Evolutionary conservation across 2,888 invertebrate genomes (phyloP), one percentile per base, ranked within the genome.

Genomic region (Sisyra terminalis): DNA sequence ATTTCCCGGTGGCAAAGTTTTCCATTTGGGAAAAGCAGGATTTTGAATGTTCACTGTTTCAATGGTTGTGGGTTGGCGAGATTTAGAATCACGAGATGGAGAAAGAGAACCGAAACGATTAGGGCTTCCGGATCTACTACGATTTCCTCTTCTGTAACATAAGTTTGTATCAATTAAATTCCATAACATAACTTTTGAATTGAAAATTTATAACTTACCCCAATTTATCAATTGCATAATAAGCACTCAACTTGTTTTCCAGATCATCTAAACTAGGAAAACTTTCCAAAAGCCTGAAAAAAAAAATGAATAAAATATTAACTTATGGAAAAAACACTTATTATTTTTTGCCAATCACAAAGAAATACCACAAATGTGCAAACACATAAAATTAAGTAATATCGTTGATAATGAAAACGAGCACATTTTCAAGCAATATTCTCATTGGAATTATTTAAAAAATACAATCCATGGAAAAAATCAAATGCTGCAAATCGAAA

Each of bases 181-280:
- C n/a, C n/a, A n/a, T n/a, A n/a, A n/a, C n/a, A n/a, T n/a, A n/a
- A n/a, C n/a, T n/a, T n/a, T 24, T 24, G 3, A 24, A 24, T 24
- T 5, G 7, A 5, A 24, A 24, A 5, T 24, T 24, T 24, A 7
- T 7, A 24, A 24, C 24, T 24, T 24, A 24, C 34, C 66, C 58
- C 46, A 69, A 69, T 61, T 81, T 81, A 55, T 82, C 81, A 46
- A 83, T 73, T 63, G 79, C 78, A 61, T 83, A 83, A 64, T 82
- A 83, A 37, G 82, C 82, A 61, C 69, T 78, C 52, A 84, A 65
- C 57, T 82, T 83, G 1, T 78, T 78, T 61, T 83, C 78, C 54
- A 84, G 61, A 57, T 83, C 81, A 53, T 80, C 78, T 46, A 83
- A 65, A 53, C 82, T 82, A 39, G 81, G 78, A 59, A 83, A 67